These are phyloP conservation scores for Nephila pilipes DNA, from an alignment of 1,140 invertebrate species.

Conservation along the genomic window DNA sequence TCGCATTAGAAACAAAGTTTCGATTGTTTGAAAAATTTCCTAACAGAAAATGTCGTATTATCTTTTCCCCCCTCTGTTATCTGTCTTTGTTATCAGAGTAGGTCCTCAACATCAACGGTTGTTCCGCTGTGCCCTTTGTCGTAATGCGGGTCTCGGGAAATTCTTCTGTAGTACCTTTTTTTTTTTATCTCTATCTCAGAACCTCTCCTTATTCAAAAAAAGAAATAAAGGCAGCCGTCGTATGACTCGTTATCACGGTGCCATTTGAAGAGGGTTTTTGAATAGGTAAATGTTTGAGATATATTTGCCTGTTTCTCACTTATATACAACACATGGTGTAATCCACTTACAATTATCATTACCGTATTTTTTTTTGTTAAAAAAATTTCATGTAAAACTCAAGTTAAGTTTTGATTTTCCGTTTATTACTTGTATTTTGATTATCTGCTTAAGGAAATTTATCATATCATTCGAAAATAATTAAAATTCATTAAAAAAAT, in stretches of 20 bases:
- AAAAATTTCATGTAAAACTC: too few relatives aligned
- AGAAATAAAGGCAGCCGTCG: not conserved
- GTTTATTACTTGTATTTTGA: too few relatives aligned
- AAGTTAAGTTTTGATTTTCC: too few relatives aligned
- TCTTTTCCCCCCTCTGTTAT: conserved; percentile 23
- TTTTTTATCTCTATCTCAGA: not conserved
- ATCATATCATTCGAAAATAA: too few relatives aligned
- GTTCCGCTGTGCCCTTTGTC: conserved; percentile 36
- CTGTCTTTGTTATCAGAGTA: conserved; percentile 2
- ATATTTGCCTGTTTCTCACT: not conserved
- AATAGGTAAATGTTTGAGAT: not conserved
- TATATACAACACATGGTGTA: not conserved
- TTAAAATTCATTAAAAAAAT: too few relatives aligned
- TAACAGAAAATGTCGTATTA: not conserved
- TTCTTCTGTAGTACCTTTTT: conserved; percentile 35
- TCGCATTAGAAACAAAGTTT: not conserved
- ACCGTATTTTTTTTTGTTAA: too few relatives aligned
- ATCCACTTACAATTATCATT: too few relatives aligned
- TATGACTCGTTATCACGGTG: not conserved
- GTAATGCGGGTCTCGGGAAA: conserved; percentile 39
- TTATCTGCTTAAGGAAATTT: too few relatives aligned
- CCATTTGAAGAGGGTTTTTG: not conserved
- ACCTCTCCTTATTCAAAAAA: conserved; percentile 19
- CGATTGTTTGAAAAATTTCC: conserved; percentile 40
- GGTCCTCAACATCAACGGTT: conserved; percentile 23